phyloP scores from a whole-genome alignment of 1,140 invertebrate genomes.

The Prorops nasuta region DNA sequence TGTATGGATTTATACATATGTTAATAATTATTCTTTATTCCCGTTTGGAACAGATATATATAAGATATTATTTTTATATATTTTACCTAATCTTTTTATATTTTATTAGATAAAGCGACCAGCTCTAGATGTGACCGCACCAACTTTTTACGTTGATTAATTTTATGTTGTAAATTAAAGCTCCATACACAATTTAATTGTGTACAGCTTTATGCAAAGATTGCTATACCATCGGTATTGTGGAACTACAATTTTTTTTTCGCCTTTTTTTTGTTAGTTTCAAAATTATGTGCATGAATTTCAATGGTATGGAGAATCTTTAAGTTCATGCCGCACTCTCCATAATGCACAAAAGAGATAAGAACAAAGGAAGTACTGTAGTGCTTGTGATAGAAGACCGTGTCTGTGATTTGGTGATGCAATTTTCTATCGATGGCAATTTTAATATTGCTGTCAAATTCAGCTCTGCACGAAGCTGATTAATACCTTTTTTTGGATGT shows the following conservation, averaged over 20 bases:
- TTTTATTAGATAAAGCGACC: slow-evolving; percentile 43
- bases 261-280: slow-evolving; percentile 21
- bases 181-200: slow-evolving; percentile 21
- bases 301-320: slow-evolving; percentile 9
- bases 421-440: background rate
- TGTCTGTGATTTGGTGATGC: slow-evolving; percentile 16
- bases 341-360: slow-evolving; percentile 1
- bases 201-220: slow-evolving; percentile 20
- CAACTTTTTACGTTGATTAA: slow-evolving; percentile 28
- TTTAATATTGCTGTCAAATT: slow-evolving; percentile 13
- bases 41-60: no score
- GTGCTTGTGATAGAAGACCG: slow-evolving; percentile 14
- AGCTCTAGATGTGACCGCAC: slow-evolving; percentile 35
- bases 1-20: no score
- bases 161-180: slow-evolving; percentile 19
- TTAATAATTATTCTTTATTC: no score
- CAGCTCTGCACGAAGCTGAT: slow-evolving; percentile 5
- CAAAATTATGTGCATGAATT: slow-evolving; percentile 20
- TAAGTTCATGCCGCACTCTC: background rate
- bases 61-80: no score
- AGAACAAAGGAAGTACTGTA: slow-evolving; percentile 3
- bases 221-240: slow-evolving; percentile 16
- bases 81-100: slow-evolving; percentile 33
- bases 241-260: slow-evolving; percentile 21
- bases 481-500: background rate